Evolutionary conservation across 2,888 invertebrate genomes (phyloP), one percentile per base, ranked within the genome.

Genomic region (Cantharis flavilabris): DNA sequence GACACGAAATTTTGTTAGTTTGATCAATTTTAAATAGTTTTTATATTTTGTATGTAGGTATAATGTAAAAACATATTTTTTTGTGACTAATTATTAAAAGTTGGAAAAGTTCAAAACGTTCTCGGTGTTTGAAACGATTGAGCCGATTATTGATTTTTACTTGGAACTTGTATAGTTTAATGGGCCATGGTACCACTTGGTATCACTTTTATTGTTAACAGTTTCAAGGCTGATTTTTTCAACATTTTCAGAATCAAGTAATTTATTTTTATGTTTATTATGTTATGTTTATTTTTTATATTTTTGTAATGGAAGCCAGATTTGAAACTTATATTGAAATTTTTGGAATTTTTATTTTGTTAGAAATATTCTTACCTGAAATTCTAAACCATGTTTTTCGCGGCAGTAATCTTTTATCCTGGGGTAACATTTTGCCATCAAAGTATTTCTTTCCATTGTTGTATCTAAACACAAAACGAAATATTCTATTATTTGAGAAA

Each of bases 391-490:
- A 85, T 99, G 98, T 85, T 97, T 98, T 88, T 99, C 98, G 73
- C 98, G 89, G 86, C 99, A 98, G 87, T 97, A 98, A 86, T 98
- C 98, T 86, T 99, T 99, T 81, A 99, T 92, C 85, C 95, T 94
- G 0, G 99, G 99, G 87, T 99, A 99, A 81, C 98, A 98, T 87
- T 98, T 97, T 2, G 98, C 97, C 98, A 99, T 99, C 77, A 99
- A 87, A 0, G 98, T 98, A 87, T 99, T 99, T 79, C 99, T 90
- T 87, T 99, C 99, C 94, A 98, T 95, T 0, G 98, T 97, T 0
- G 98, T 99, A 86, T 99, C 99, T 98, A 62, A 20, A 72, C 73
- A 23, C 14, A 0, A 75, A 70, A 64, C 10, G 5, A 16, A 2
- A 10, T n/a, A 69, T 16, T 69, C n/a, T 0, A n/a, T 2, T 64